These are phyloP conservation scores for Brachypalpus laphriformis DNA, from an alignment of 2,888 invertebrate species.

Conservation along the genomic window DNA sequence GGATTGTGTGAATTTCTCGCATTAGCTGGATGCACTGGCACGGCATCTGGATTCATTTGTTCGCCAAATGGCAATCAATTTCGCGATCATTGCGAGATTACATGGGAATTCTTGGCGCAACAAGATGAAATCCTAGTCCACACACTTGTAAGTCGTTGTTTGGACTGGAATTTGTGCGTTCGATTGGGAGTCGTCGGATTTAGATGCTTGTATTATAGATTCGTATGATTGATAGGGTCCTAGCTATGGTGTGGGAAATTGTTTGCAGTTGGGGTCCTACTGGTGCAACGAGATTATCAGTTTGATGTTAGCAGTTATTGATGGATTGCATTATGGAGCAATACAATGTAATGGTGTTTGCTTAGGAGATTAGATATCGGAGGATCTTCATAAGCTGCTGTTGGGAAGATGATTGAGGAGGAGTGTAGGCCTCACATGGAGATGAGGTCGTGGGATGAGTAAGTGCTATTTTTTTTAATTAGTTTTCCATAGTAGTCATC, in stretches of 20 bases:
- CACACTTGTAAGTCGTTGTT: constrained; percentile 49
- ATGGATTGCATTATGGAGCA: constrained; percentile 64
- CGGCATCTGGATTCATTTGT: constrained; percentile 45
- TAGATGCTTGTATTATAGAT: constrained; percentile 64
- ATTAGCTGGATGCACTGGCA: constrained; percentile 75
- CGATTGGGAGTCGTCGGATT: constrained; percentile 63
- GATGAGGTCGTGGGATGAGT: background rate
- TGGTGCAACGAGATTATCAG: constrained; percentile 47
- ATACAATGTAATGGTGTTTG: constrained; percentile 37
- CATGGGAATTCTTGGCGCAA: constrained; percentile 61
- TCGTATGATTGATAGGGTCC: constrained; percentile 69
- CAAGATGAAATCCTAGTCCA: constrained; percentile 47
- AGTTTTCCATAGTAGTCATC: no score
- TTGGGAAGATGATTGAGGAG: constrained; percentile 39
- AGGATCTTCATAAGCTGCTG: background rate
- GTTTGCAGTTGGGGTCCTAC: background rate
- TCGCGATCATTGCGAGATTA: constrained; percentile 65
- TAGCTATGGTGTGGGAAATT: constrained; percentile 60
- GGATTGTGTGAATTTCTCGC: constrained; percentile 82
- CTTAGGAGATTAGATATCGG: constrained; percentile 10
- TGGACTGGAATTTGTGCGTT: constrained; percentile 22
- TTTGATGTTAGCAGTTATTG: constrained; percentile 70
- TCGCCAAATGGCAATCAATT: constrained; percentile 72
- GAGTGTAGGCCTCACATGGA: background rate
- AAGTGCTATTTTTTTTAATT: background rate